These are phyloP conservation scores for Sinocyclocheilus maitianheensis DNA, from an alignment of 2,113 vertebrate genomes.

Conservation along the genomic window DNA sequence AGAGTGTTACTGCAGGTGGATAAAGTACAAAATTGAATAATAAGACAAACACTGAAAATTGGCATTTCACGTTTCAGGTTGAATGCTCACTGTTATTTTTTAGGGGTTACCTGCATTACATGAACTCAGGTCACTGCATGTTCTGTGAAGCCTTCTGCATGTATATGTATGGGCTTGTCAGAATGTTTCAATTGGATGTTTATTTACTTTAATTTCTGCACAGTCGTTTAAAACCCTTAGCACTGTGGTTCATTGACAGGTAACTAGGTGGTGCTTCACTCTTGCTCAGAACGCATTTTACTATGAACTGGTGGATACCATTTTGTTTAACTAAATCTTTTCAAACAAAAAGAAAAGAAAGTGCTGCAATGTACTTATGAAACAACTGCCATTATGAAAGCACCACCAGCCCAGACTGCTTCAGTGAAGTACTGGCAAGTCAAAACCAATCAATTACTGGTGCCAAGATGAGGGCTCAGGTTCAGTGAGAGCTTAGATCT, in stretches of 20 bases:
- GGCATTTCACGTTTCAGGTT: background rate
- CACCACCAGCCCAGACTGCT: constrained; percentile 36
- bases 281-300: background rate
- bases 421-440: constrained; percentile 29
- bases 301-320: background rate
- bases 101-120: background rate
- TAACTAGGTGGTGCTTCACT: background rate
- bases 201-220: background rate
- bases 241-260: background rate
- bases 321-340: background rate
- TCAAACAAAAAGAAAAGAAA: background rate
- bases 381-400: constrained; percentile 14
- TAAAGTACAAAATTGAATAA: background rate
- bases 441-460: constrained; percentile 42
- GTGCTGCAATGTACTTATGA: background rate
- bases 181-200: background rate
- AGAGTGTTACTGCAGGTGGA: background rate
- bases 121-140: background rate
- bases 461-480: background rate
- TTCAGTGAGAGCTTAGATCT: background rate
- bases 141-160: background rate
- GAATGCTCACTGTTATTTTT: background rate
- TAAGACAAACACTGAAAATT: background rate
- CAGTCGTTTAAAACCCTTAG: background rate
- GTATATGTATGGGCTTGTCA: background rate